phyloP scores from a whole-genome alignment of 2,113 vertebrate species.

The Bos javanicus region DNA sequence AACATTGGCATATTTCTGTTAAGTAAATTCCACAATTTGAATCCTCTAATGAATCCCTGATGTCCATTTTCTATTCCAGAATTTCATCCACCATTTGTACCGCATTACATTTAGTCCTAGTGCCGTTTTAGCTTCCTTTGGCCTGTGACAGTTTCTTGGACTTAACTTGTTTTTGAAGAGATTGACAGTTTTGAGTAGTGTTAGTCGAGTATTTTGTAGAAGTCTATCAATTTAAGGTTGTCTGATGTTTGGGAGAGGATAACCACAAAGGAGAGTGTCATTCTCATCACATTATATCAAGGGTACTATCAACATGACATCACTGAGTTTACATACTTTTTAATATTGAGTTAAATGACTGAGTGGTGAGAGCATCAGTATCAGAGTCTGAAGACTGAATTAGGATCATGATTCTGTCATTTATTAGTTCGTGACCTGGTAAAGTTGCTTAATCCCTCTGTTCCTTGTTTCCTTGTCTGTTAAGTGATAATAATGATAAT shows the following conservation, averaged over 20 bases:
- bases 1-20: neutral
- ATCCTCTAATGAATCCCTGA: neutral
- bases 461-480: neutral
- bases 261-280: neutral
- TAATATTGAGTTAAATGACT: neutral
- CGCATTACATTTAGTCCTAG: neutral
- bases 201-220: neutral
- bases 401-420: neutral
- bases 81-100: neutral
- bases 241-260: neutral
- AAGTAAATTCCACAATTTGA: neutral
- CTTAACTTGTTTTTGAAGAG: neutral
- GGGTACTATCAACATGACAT: neutral
- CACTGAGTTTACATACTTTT: neutral
- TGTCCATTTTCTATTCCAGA: neutral
- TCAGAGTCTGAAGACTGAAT: neutral
- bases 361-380: neutral
- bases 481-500: neutral
- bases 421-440: neutral
- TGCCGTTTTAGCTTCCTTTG: neutral
- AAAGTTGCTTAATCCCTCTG: neutral
- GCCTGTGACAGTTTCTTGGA: neutral
- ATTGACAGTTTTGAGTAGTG: neutral
- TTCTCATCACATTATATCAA: neutral
- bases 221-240: neutral